These are phyloP conservation scores for Cassiopea andromeda DNA, from an alignment of 30 jellyfish, hydroid and myxozoan genomes.

Conservation along the genomic window DNA sequence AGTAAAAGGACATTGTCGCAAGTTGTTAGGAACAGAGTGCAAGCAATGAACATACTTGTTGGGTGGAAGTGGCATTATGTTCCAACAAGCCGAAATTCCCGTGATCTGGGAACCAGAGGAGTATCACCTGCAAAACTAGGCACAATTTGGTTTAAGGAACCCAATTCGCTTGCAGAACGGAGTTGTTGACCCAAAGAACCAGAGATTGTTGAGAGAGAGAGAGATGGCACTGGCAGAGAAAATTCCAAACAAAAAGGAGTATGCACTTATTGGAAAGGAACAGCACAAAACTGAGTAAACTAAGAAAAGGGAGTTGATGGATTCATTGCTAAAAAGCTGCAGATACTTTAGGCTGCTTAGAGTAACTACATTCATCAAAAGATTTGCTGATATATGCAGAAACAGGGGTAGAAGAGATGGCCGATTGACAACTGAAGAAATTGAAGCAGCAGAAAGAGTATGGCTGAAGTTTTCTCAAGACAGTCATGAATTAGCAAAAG, in stretches of 20 bases:
- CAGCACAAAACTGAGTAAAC: constrained; percentile 48
- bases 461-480: not conserved
- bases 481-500: not conserved
- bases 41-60: constrained; percentile 34
- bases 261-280: constrained; percentile 16
- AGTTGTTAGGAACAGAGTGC: constrained; percentile 70
- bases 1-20: constrained; percentile 53
- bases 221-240: constrained; percentile 35
- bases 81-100: constrained; percentile 63
- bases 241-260: constrained; percentile 15
- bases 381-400: constrained; percentile 1
- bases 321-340: constrained; percentile 26
- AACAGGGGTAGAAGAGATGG: constrained; percentile 53
- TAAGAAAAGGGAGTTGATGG: constrained; percentile 55
- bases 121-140: constrained; percentile 40
- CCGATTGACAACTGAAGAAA: constrained; percentile 11
- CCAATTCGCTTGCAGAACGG: constrained; percentile 35
- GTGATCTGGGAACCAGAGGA: constrained; percentile 71
- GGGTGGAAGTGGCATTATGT: constrained; percentile 54
- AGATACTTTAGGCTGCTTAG: constrained; percentile 33
- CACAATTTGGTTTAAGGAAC: constrained; percentile 45
- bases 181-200: constrained; percentile 27
- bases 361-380: not conserved
- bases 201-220: constrained; percentile 9
- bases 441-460: not conserved